Conservation (phyloP, 1,140 invertebrate genomes). For the Geopemphigus sp. region DNA sequence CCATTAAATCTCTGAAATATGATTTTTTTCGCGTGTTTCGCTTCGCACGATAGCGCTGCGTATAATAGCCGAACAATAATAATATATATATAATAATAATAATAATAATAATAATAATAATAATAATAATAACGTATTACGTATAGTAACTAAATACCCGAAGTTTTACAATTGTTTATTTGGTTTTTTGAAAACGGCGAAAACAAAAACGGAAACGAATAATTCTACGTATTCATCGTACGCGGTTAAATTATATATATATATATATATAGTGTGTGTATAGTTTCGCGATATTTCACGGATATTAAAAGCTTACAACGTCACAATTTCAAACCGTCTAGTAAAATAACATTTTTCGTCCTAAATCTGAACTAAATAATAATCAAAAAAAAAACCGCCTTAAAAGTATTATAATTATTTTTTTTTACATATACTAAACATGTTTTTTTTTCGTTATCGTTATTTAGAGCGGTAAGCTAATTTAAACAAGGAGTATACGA, state of each 20-base stretch:
- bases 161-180: conserved; percentile 41
- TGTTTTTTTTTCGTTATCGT: neutral
- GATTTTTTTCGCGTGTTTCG: conserved; percentile 42
- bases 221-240: conserved; percentile 4
- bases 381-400: conserved; percentile 28
- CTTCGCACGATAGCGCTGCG: conserved; percentile 6
- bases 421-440: conserved; percentile 29
- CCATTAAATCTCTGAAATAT: conserved; percentile 49
- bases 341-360: conserved; percentile 32
- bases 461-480: conserved; percentile 40
- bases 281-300: conserved; percentile 34
- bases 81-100: conserved; percentile 45
- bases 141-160: conserved; percentile 50
- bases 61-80: conserved; percentile 43
- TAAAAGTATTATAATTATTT: conserved; percentile 43
- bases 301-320: conserved; percentile 34
- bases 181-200: neutral
- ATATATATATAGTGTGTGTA: too few relatives aligned
- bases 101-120: conserved; percentile 39
- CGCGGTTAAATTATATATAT: conserved; percentile 2
- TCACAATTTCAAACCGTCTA: conserved; percentile 34
- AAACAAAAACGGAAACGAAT: neutral
- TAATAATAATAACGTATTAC: conserved; percentile 3
- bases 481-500: conserved; percentile 27
- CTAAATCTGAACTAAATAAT: conserved; percentile 35